Conservation (phyloP, 2,113 vertebrate species). For the Verasper variegatus region DNA sequence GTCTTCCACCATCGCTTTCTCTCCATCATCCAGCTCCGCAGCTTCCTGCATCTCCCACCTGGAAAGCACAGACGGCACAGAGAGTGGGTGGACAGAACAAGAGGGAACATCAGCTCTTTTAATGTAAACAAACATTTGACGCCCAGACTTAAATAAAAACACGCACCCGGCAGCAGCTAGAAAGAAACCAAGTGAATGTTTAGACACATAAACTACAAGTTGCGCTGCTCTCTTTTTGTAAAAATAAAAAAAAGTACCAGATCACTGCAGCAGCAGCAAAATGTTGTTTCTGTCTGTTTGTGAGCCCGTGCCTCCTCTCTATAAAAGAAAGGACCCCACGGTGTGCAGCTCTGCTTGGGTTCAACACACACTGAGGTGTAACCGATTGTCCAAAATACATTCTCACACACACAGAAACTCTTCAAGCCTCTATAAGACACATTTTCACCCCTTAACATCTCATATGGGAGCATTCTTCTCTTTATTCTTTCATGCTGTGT, state of each 20-base stretch:
- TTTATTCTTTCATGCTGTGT: constrained; percentile 32
- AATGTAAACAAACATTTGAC: constrained; percentile 22
- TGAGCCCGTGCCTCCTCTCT: not conserved
- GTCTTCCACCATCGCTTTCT: constrained; percentile 86
- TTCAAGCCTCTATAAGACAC: not conserved
- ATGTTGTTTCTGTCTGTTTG: constrained; percentile 1
- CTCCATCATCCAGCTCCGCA: constrained; percentile 87
- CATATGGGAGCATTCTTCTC: constrained; percentile 6
- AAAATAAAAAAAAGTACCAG: not conserved
- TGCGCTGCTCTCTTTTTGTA: not conserved
- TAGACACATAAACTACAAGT: not conserved
- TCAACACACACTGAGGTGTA: not conserved
- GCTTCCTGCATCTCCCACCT: constrained; percentile 95
- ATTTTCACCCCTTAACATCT: constrained; percentile 27
- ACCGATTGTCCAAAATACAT: constrained; percentile 10
- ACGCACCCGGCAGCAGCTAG: constrained; percentile 2
- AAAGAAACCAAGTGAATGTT: not conserved
- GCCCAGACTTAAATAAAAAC: constrained; percentile 27
- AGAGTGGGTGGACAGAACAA: constrained; percentile 6
- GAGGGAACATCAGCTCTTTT: constrained; percentile 30
- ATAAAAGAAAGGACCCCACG: constrained; percentile 10
- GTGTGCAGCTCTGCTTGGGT: not conserved
- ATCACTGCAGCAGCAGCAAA: constrained; percentile 3
- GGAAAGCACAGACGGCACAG: constrained; percentile 70
- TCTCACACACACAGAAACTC: constrained; percentile 14